A percentile compares a stretch with the other conserved stretches of the same genome.
These are phyloP conservation scores for Furcula furcula DNA, from an alignment of 2,888 invertebrate species.

Conservation along the genomic window DNA sequence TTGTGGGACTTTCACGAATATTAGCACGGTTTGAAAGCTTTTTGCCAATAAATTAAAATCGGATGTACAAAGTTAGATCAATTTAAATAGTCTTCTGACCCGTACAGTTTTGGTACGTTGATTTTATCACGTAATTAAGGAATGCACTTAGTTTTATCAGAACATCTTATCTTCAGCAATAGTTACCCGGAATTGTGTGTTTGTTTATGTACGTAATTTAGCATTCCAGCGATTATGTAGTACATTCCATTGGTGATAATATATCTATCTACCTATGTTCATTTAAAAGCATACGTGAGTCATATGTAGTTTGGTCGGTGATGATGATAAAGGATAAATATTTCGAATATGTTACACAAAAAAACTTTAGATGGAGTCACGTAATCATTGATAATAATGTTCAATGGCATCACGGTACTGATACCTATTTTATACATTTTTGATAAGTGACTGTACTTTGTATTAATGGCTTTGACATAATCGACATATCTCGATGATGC, in stretches of 20 bases:
- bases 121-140: slow-evolving; percentile 14
- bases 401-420: slow-evolving; percentile 28
- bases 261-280: slow-evolving; percentile 40
- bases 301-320: slow-evolving; percentile 35
- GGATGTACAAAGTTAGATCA: slow-evolving; percentile 4
- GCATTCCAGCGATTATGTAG: slow-evolving; percentile 37
- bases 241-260: slow-evolving; percentile 46
- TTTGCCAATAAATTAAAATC: slow-evolving; percentile 18
- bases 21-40: slow-evolving; percentile 41
- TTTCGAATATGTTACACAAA: slow-evolving; percentile 43
- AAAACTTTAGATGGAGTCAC: slow-evolving; percentile 51
- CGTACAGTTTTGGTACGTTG: background rate
- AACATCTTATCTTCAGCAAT: slow-evolving; percentile 35
- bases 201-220: slow-evolving; percentile 28
- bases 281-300: slow-evolving; percentile 39
- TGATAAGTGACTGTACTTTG: slow-evolving; percentile 15
- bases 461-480: too few species aligned
- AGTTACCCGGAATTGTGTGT: slow-evolving; percentile 35
- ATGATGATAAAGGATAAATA: slow-evolving; percentile 42
- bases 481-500: too few species aligned
- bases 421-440: slow-evolving; percentile 12
- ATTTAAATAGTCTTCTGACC: background rate
- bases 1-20: slow-evolving; percentile 67
- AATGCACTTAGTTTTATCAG: slow-evolving; percentile 18
- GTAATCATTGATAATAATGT: slow-evolving; percentile 38